phyloP scores from a whole-genome alignment of 2,888 invertebrate species.

The Acanthosepion esculentum region DNA sequence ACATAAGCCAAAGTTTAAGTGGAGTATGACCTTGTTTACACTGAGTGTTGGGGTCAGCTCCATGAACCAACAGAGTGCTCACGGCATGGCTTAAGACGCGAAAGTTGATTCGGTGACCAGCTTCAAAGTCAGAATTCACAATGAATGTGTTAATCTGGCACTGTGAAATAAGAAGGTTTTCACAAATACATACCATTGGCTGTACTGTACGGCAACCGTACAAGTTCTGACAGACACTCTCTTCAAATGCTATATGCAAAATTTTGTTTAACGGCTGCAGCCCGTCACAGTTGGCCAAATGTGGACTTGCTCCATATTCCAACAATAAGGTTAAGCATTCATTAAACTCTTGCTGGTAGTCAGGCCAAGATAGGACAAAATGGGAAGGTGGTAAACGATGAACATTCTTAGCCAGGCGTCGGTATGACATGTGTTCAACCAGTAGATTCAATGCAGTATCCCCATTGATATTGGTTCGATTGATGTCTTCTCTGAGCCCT shows the following conservation, averaged over 20 bases:
- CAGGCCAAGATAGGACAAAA: slow-evolving; percentile 75
- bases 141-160: slow-evolving; percentile 78
- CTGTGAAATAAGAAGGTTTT: slow-evolving; percentile 80
- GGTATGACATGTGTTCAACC: slow-evolving; percentile 77
- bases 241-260: slow-evolving; percentile 76
- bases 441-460: slow-evolving; percentile 82
- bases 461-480: slow-evolving; percentile 83
- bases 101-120: slow-evolving; percentile 67
- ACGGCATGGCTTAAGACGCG: slow-evolving; percentile 62
- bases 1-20: slow-evolving; percentile 84
- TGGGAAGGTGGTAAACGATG: slow-evolving; percentile 73
- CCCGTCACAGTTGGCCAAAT: slow-evolving; percentile 77
- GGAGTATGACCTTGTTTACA: slow-evolving; percentile 76
- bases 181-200: slow-evolving; percentile 81
- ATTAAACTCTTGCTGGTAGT: slow-evolving; percentile 69
- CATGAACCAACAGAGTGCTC: slow-evolving; percentile 65
- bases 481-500: slow-evolving; percentile 82
- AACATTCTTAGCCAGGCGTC: slow-evolving; percentile 60
- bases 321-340: slow-evolving; percentile 67
- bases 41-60: slow-evolving; percentile 63
- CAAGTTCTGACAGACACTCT: slow-evolving; percentile 81
- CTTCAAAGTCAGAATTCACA: slow-evolving; percentile 79
- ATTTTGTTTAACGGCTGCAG: slow-evolving; percentile 85
- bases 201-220: not conserved
- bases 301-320: slow-evolving; percentile 71